Evolutionary conservation across 2,797 vertebrate genomes (phyloP), one percentile per base, ranked within the genome.

Genomic region (Menidia menidia): DNA sequence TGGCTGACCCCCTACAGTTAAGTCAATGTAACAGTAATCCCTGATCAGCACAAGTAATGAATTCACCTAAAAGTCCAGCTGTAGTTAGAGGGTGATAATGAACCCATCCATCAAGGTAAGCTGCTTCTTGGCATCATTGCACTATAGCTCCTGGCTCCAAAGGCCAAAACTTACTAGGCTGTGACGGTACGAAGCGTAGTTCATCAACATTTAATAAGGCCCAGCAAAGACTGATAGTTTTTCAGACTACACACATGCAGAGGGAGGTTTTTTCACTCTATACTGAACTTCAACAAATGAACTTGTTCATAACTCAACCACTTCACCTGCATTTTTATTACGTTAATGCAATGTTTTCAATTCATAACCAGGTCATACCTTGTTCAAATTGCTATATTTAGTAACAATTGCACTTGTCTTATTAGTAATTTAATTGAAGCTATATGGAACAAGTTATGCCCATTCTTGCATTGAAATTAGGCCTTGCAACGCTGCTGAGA

Each of bases 71-170:
- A 96, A 94, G 94, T 94, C 88, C 92, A 94, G 84, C 92, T 94
- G 93, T 95, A 95, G 95, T 96, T 95, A 96, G 94, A 92, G 95
- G 93, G 92, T 92, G 92, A 94, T 94, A 96, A 96, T 93, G 92
- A 95, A 94, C 83, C 85, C 86, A 88, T 95, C 94, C 90, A 93
- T 96, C 94, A 95, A 92, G 92, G 85, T 88, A 89, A 94, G 89
- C 80, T 77, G 19, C 68, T 82, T 88, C 93, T 81, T 94, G 94
- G 94, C 94, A 93, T 89, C 68, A 66, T 48, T 71, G 80, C 87
- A 68, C 86, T 2, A 7, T 83, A 88, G 90, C 86, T 77, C 82
- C 6, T 57, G 77, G 77, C 56, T 51, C 31, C 44, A 16, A 25
- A 75, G 80, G 90, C 88, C 88, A 90, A 80, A 78, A 85, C 82